These are phyloP conservation scores for Dromaius novaehollandiae DNA, from an alignment of 2,113 vertebrate species.

Conservation along the genomic window DNA sequence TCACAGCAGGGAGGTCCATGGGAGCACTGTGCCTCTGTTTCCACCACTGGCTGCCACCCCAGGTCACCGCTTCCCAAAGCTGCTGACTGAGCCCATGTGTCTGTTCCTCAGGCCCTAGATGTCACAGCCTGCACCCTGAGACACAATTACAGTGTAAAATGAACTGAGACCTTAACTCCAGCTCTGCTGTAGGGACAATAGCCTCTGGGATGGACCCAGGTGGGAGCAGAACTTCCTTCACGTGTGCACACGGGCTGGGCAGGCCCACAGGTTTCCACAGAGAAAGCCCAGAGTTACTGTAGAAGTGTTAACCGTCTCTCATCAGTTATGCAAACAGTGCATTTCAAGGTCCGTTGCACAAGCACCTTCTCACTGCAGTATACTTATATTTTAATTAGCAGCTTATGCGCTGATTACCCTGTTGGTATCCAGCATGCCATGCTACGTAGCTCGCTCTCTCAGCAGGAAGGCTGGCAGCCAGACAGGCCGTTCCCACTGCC, in stretches of 20 bases:
- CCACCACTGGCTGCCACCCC: accelerated
- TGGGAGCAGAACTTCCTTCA: not conserved
- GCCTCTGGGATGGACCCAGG: accelerated
- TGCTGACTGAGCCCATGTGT: not conserved
- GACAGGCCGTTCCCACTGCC: accelerated
- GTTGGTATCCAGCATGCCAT: not conserved
- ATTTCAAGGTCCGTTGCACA: not conserved
- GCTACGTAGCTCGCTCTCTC: not conserved
- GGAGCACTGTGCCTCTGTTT: too few relatives aligned
- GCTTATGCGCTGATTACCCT: not conserved
- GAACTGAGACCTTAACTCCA: not conserved
- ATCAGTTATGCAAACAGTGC: not conserved
- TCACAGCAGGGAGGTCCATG: too few relatives aligned
- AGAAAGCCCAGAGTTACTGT: not conserved
- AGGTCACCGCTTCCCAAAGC: not conserved
- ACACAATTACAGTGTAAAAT: accelerated
- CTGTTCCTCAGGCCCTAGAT: not conserved
- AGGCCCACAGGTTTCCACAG: accelerated
- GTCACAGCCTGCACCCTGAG: accelerated
- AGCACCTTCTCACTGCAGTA: not conserved
- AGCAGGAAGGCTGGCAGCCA: not conserved
- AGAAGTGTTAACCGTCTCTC: not conserved
- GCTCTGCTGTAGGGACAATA: not conserved
- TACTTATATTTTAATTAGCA: conserved; percentile 30
- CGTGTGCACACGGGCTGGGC: accelerated